Evolutionary conservation across 2,797 vertebrate genomes (phyloP).

Genomic region (Bucorvus abyssinicus): DNA sequence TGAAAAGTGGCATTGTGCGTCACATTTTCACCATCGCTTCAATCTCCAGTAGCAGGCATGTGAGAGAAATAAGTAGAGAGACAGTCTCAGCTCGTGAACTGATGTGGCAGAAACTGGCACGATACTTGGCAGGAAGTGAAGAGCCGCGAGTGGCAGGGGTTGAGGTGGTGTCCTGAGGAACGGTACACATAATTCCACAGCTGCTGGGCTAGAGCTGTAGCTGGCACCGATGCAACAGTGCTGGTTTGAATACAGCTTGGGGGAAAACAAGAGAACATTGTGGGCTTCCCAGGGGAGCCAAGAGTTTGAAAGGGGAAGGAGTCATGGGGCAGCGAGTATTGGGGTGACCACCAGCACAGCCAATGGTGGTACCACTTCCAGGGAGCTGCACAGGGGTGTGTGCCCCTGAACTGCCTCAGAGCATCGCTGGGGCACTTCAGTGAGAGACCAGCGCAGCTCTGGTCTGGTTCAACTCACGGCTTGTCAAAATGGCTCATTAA

Average conservation of each 20-base stretch:
- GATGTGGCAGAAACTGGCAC: neutral
- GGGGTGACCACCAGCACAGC: neutral
- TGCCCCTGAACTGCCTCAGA: neutral
- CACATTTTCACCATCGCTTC: neutral
- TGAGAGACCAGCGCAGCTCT: neutral
- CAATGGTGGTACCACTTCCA: neutral
- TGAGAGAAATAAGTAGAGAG: neutral
- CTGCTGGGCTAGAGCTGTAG: neutral
- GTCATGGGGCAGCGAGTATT: neutral
- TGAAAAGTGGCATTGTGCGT: neutral
- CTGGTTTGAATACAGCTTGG: neutral
- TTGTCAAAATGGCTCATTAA: neutral
- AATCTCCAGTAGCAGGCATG: neutral
- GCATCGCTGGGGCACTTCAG: accelerated
- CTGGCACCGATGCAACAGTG: neutral
- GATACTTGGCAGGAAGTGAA: neutral
- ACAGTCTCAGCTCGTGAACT: neutral
- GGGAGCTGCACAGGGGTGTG: neutral
- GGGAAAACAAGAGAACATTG: neutral
- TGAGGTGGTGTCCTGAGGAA: neutral
- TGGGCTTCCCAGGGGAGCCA: neutral
- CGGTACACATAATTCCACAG: neutral
- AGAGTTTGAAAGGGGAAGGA: neutral
- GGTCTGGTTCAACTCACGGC: neutral
- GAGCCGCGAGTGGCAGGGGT: neutral